phyloP scores from a whole-genome alignment of 64 coral and sea anemone species.

The Stichodactyla mertensii region DNA sequence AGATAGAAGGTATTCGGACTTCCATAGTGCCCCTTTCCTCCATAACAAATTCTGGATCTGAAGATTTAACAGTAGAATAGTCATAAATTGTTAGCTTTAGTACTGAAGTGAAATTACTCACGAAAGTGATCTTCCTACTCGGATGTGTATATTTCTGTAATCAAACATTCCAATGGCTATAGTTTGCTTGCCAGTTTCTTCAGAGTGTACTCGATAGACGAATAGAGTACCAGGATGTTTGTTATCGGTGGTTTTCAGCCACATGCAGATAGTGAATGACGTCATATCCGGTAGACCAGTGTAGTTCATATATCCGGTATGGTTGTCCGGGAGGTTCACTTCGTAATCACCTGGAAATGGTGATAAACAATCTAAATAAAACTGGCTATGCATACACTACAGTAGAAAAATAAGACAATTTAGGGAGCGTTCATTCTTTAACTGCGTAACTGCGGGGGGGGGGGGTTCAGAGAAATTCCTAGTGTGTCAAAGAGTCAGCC shows the following conservation, averaged over 20 bases:
- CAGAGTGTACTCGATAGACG: neutral
- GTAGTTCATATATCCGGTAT: constrained; percentile 32
- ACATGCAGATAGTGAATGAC: constrained; percentile 41
- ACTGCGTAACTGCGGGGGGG: too few relatives aligned
- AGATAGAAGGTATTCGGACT: too few relatives aligned
- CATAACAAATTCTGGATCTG: too few relatives aligned
- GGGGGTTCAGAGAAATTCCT: too few relatives aligned
- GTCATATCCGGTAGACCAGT: constrained; percentile 36
- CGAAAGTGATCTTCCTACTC: neutral
- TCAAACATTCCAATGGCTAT: neutral
- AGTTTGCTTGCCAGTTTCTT: neutral
- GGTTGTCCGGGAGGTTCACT: constrained; percentile 10
- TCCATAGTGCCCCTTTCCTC: too few relatives aligned
- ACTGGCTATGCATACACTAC: too few relatives aligned
- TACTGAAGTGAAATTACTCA: neutral
- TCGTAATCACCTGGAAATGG: constrained; percentile 18
- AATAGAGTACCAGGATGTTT: neutral
- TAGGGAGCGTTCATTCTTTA: too few relatives aligned
- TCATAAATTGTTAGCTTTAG: too few relatives aligned
- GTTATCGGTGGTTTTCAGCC: constrained; percentile 41
- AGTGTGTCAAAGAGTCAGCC: too few relatives aligned
- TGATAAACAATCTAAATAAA: too few relatives aligned
- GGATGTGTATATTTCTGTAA: neutral
- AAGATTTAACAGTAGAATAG: too few relatives aligned
- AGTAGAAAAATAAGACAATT: too few relatives aligned